phyloP scores from a whole-genome alignment of 2,888 invertebrate genomes.

The Autographa gamma region DNA sequence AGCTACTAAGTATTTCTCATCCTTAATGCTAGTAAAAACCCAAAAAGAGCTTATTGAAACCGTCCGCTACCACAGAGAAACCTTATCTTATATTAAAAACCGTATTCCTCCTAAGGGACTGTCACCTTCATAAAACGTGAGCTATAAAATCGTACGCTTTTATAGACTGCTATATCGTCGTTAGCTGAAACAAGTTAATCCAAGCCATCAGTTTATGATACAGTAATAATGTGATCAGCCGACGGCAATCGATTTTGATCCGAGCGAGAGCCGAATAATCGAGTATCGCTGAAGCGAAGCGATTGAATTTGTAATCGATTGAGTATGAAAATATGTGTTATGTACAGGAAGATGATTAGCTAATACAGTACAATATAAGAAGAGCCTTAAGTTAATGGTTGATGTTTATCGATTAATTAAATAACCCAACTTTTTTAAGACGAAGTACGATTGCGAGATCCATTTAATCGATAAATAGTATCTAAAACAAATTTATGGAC shows the following conservation, averaged over 20 bases:
- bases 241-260: constrained; percentile 39
- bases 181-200: constrained; percentile 42
- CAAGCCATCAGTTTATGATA: constrained; percentile 23
- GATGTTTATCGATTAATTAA: no score
- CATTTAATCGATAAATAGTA: no score
- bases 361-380: no score
- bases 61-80: background rate
- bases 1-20: no score
- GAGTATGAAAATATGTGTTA: background rate
- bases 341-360: background rate
- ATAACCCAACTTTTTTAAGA: no score
- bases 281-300: constrained; percentile 11
- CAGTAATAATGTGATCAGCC: constrained; percentile 29
- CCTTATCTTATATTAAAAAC: background rate
- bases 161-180: background rate
- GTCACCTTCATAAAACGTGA: constrained; percentile 33
- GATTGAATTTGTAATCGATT: constrained; percentile 24
- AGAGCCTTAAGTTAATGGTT: no score
- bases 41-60: background rate
- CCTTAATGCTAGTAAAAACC: no score
- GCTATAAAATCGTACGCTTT: constrained; percentile 24
- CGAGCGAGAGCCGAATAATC: constrained; percentile 18
- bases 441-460: no score
- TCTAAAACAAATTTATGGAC: no score
- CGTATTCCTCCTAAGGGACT: background rate